Percentiles rank a stretch among this genome's conserved stretches.
Evolutionary conservation across 2,113 vertebrate genomes (phyloP).

Genomic region (Struthio camelus): DNA sequence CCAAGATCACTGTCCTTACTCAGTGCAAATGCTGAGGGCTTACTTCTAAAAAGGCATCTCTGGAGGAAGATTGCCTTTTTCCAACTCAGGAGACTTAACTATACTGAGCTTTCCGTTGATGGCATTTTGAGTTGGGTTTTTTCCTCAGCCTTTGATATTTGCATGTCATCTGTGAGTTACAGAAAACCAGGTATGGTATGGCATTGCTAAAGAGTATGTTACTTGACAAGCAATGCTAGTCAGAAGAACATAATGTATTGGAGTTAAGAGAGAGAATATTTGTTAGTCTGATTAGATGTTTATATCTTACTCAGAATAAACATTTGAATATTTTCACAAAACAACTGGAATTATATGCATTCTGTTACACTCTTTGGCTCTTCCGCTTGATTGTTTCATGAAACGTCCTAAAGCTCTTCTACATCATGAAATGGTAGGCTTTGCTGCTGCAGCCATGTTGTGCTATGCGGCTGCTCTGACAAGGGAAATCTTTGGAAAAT

Average conservation of each 20-base stretch:
- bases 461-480: not conserved
- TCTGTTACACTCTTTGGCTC: not conserved
- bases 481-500: not conserved
- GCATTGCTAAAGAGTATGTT: not conserved
- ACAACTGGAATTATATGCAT: not conserved
- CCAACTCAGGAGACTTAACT: not conserved
- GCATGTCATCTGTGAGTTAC: not conserved
- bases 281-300: not conserved
- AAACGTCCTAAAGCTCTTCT: not conserved
- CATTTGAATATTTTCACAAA: not conserved
- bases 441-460: not conserved
- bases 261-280: not conserved
- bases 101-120: not conserved
- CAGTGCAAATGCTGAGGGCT: not conserved
- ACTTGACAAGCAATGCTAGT: not conserved
- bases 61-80: not conserved
- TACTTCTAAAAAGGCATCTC: not conserved
- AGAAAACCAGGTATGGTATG: constrained; percentile 5
- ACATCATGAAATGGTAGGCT: not conserved
- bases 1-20: not conserved
- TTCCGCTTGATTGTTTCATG: not conserved
- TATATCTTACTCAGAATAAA: not conserved
- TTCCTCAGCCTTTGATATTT: not conserved
- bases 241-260: not conserved
- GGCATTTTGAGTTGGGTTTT: not conserved